These are phyloP conservation scores for Nesogale talazaci DNA, from an alignment of 2,113 vertebrate species.

Conservation along the genomic window DNA sequence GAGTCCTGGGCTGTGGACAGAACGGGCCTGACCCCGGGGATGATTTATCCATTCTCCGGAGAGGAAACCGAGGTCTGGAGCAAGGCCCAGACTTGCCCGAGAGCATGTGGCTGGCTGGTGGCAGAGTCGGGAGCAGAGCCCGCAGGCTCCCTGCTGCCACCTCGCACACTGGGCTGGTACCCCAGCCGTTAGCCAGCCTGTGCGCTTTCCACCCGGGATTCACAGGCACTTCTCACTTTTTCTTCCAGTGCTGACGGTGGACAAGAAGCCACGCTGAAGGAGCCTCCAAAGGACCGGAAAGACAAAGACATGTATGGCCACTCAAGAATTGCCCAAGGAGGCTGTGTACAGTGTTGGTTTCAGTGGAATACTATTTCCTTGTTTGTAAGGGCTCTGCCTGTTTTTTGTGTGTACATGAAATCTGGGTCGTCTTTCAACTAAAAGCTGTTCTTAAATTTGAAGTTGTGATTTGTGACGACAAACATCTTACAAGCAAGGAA, in stretches of 20 bases:
- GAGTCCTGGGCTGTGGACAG: conserved; percentile 5
- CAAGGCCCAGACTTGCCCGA: neutral
- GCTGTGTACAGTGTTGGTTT: conserved; percentile 50
- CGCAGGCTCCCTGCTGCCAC: neutral
- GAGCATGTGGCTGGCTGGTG: neutral
- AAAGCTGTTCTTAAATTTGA: conserved; percentile 9
- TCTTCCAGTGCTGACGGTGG: conserved; percentile 73
- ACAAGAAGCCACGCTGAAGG: conserved; percentile 9
- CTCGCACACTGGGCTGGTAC: neutral
- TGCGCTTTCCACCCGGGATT: neutral
- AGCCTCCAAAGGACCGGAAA: conserved; percentile 73
- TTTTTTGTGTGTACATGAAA: conserved; percentile 13
- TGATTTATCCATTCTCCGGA: conserved; percentile 20
- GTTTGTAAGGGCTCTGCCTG: conserved; percentile 50
- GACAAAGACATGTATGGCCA: conserved; percentile 81
- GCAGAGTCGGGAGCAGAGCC: neutral
- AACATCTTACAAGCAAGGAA: conserved; percentile 63
- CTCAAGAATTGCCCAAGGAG: conserved; percentile 7
- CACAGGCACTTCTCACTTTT: conserved; percentile 59
- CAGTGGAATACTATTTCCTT: conserved; percentile 56
- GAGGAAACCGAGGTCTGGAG: neutral
- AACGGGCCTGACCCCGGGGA: neutral
- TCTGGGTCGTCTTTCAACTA: conserved; percentile 34
- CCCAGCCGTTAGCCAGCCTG: neutral
- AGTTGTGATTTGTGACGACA: conserved; percentile 6